Evolutionary conservation across 2,888 invertebrate species (phyloP), one percentile per base, ranked within the genome.

Genomic region (Calliphora vomitoria): DNA sequence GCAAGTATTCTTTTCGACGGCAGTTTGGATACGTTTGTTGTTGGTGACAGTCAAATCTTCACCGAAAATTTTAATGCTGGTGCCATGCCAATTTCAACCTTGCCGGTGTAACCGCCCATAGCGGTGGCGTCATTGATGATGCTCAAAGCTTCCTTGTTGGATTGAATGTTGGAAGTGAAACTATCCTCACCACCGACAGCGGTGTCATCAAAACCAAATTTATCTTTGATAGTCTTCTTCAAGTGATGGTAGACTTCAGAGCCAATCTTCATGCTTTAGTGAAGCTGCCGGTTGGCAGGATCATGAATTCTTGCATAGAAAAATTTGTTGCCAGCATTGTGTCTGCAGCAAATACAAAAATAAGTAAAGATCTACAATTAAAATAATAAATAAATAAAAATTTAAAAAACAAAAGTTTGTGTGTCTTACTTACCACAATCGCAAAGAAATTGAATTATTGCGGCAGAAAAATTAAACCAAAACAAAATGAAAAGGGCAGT

Each of bases 141-240:
- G 91, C 95, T 95, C 69, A 99, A 94, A 82, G 98, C 98, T 94
- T 99, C 99, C 94, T 98, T 98, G 95, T 99, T 99, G 94, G 98
- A 98, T 90, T 96, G 96, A 92, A 99, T 99, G 94, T 99, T 99
- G 87, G 99, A 99, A 66, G 99, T 99, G 93, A 99, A 99, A 90
- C 99, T 99, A 94, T 99, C 99, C 94, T 99, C 99, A 94, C 99
- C 99, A 90, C 99, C 99, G 11, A 99, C 99, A 89, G 99, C 97
- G 10, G 99, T 99, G 41, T 98, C 98, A 94, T 99, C 99, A 91
- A 99, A 95, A 85, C 99, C 99, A 91, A 97, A 97, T 94, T 98
- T 98, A 91, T 96, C 96, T 95, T 99, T 98, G 94, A 99, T 99
- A 89, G 99, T 98, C 94, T 99, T 99, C 94, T 98, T 96, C 93